Base-by-base conservation (phyloP, 1,140 invertebrate species). In the Aporrectodea caliginosa region DNA sequence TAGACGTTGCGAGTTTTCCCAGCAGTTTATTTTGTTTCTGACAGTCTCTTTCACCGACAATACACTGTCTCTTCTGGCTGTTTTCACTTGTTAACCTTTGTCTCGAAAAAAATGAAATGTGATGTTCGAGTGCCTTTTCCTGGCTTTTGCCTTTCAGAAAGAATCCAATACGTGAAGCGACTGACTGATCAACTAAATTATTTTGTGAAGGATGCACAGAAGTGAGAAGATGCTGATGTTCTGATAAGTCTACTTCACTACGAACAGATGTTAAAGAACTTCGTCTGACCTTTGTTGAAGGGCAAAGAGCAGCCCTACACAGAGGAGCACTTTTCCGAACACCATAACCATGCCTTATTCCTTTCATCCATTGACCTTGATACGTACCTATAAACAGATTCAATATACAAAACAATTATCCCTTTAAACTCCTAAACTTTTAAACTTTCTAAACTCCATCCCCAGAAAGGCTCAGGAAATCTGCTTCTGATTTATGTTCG, bases 331-430 rank as follows among this genome's bases (percentile, higher is more conserved):
- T 98, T 73, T 94, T 94, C 58, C 98, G 91, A 30, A 99, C 96
- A 6, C 98, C 98, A 87, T 99, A 99, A 1, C 98, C 98, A 86
- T 99, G 97, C 43, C 98, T 91, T 92, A 98, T 94, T 0, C 98
- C 98, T 78, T 96, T 92, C 85, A 97, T 91, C 98, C 98, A 99
- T 92, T 99, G 98, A 80, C 98, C 98, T 90, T 98, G 96, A 89
- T 97, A 99, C 78, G 95, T 98, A 79, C 97, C 98, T 76, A n/a
- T n/a, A n/a, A n/a, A n/a, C n/a, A n/a, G n/a, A n/a, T n/a, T n/a
- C n/a, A n/a, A n/a, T n/a, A n/a, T n/a, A n/a, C n/a, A n/a, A n/a
- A n/a, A n/a, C n/a, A n/a, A n/a, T n/a, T n/a, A n/a, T n/a, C n/a
- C n/a, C n/a, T n/a, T n/a, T n/a, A n/a, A n/a, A n/a, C n/a, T n/a